A percentile compares a stretch with the other conserved stretches of the same genome.
Conservation (phyloP, 2,797 vertebrate species). For the Ctenochaetus hawaiiensis region DNA sequence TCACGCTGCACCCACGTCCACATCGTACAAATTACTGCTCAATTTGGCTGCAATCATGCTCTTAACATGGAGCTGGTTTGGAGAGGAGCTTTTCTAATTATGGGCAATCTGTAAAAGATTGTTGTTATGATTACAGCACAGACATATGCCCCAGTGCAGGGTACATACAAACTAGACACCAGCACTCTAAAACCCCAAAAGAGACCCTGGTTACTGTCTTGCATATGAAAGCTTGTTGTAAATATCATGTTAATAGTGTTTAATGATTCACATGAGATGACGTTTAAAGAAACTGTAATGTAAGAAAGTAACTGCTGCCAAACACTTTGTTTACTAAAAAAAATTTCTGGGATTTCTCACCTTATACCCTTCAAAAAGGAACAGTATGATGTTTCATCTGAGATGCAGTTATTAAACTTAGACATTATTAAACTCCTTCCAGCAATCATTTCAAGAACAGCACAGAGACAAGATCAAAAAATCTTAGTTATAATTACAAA, state of each 20-base stretch:
- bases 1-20: conserved; percentile 74
- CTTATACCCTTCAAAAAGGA: conserved; percentile 15
- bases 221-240: conserved; percentile 17
- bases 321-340: conserved; percentile 8
- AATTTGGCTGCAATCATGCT: conserved; percentile 86
- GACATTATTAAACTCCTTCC: conserved; percentile 75
- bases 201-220: conserved; percentile 29
- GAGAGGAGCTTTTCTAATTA: conserved; percentile 86
- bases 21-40: conserved; percentile 85
- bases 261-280: not conserved
- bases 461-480: conserved; percentile 80
- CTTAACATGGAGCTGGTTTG: conserved; percentile 85
- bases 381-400: conserved; percentile 62
- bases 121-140: conserved; percentile 83
- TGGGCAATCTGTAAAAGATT: conserved; percentile 85
- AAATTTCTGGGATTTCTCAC: not conserved
- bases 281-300: conserved; percentile 11
- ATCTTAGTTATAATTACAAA: conserved; percentile 83
- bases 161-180: conserved; percentile 71
- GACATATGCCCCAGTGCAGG: conserved; percentile 73
- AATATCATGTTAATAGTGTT: conserved; percentile 4
- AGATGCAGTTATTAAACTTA: conserved; percentile 71
- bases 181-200: conserved; percentile 47
- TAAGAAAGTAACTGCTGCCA: not conserved
- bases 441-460: conserved; percentile 76